phyloP scores from a whole-genome alignment of 2,113 vertebrate species.

The Leptocoma aspasia region DNA sequence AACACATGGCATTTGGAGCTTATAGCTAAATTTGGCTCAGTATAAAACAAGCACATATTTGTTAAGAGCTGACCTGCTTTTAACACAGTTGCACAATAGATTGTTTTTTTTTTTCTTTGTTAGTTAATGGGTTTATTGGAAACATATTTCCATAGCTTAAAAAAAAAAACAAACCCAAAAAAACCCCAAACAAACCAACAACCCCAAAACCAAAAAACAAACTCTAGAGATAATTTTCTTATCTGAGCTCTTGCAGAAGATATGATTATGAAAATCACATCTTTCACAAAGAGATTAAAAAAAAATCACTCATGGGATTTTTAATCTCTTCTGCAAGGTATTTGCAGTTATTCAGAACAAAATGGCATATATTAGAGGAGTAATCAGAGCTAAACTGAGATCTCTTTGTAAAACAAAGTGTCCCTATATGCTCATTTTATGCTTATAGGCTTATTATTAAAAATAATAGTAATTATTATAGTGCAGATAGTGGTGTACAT shows the following conservation, averaged over 20 bases:
- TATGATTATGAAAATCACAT: neutral
- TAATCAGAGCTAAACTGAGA: neutral
- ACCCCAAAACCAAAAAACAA: neutral
- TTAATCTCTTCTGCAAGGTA: neutral
- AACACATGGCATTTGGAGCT: neutral
- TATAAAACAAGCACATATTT: neutral
- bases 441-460: neutral
- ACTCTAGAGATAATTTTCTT: neutral
- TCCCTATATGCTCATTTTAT: neutral
- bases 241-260: neutral
- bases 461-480: neutral
- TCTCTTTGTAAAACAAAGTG: neutral
- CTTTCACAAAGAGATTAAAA: neutral
- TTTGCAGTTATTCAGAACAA: neutral
- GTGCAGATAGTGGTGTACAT: neutral
- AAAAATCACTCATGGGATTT: accelerated
- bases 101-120: accelerated
- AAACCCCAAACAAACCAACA: neutral
- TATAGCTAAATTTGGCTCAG: neutral
- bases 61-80: neutral
- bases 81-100: neutral
- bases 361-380: neutral
- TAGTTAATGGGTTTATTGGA: neutral
- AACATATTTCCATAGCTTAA: neutral
- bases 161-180: neutral